Evolutionary conservation across 2,888 invertebrate genomes (phyloP).

Genomic region (Cantharis nigra): DNA sequence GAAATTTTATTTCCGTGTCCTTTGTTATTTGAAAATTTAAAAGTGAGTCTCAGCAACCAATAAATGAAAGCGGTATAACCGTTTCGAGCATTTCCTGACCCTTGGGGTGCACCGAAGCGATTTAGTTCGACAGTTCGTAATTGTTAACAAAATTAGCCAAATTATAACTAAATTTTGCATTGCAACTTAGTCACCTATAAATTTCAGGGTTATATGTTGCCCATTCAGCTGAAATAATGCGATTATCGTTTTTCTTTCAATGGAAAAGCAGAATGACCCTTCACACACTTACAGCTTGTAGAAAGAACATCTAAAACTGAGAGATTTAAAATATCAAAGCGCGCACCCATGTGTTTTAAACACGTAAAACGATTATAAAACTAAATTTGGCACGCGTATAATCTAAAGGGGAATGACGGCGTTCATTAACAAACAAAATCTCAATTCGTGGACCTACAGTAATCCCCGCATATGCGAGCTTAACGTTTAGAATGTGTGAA

Average conservation of each 20-base stretch:
- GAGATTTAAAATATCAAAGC: constrained; percentile 37
- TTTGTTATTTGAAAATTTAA: neutral
- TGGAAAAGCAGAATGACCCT: constrained; percentile 20
- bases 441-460: constrained; percentile 23
- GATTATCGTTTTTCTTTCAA: constrained; percentile 26
- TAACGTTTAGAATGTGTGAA: constrained; percentile 26
- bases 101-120: neutral
- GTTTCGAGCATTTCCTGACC: neutral
- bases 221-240: constrained; percentile 16
- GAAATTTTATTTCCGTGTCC: neutral
- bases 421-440: constrained; percentile 32
- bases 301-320: constrained; percentile 19
- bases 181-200: neutral
- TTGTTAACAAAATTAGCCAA: neutral
- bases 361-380: constrained; percentile 42
- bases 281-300: constrained; percentile 7
- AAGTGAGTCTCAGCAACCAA: neutral
- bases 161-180: neutral
- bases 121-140: neutral
- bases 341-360: constrained; percentile 44
- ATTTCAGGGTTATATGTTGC: neutral
- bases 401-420: constrained; percentile 36
- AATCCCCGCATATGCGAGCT: constrained; percentile 20
- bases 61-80: neutral
- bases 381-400: constrained; percentile 43